Evolutionary conservation across 2,797 vertebrate genomes (phyloP).

Genomic region (Rhynchotus rufescens): DNA sequence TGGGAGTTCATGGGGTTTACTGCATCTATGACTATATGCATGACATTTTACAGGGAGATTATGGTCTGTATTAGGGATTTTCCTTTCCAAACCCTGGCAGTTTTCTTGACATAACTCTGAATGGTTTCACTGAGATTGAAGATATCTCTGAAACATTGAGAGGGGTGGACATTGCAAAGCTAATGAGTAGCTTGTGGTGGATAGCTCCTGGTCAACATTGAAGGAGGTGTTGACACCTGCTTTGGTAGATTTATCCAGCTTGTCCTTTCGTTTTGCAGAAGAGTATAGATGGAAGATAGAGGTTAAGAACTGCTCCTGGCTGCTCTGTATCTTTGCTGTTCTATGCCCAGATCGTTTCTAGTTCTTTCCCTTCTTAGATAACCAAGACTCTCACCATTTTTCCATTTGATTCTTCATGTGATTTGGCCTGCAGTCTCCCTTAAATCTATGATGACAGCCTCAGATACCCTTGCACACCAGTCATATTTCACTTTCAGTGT

Average conservation of each 20-base stretch:
- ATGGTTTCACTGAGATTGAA: not conserved
- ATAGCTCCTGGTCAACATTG: not conserved
- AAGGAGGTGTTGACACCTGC: not conserved
- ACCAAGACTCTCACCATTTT: not conserved
- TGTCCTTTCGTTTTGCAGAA: not conserved
- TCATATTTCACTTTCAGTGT: not conserved
- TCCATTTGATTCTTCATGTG: not conserved
- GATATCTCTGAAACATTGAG: not conserved
- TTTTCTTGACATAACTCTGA: not conserved
- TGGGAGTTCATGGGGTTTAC: no score
- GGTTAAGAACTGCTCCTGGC: not conserved
- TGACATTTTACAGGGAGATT: not conserved
- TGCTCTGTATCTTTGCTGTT: not conserved
- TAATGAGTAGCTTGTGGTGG: not conserved
- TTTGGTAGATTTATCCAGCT: not conserved
- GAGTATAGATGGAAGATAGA: not conserved
- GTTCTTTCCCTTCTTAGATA: not conserved
- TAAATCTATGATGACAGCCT: not conserved
- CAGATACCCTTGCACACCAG: not conserved
- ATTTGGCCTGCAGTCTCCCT: not conserved
- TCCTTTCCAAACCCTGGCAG: not conserved
- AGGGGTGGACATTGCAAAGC: not conserved
- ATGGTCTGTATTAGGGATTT: not conserved
- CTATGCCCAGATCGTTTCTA: not conserved
- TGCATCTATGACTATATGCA: not conserved